Conservation (phyloP, 2,113 vertebrate genomes). For the Terrapene triunguis region DNA sequence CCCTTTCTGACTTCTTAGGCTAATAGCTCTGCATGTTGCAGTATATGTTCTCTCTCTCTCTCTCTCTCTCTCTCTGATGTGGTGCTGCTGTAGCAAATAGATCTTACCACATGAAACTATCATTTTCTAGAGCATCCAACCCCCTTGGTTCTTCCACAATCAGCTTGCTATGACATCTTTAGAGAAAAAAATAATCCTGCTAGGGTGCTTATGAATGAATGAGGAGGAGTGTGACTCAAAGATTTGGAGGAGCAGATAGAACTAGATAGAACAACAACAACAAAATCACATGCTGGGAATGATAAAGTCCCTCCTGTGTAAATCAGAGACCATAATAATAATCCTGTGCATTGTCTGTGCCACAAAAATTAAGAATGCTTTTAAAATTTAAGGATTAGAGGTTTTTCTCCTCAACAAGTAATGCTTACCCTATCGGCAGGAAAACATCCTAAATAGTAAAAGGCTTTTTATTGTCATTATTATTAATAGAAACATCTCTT, state of each 20-base stretch:
- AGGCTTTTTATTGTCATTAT: neutral
- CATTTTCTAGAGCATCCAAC: conserved; percentile 42
- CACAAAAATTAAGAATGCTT: accelerated
- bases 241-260: conserved; percentile 40
- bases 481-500: neutral
- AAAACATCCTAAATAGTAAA: neutral
- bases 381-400: neutral
- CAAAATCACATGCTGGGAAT: conserved; percentile 13
- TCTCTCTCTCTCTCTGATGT: neutral
- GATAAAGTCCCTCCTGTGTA: conserved; percentile 7
- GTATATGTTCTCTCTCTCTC: neutral
- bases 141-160: neutral
- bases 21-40: neutral
- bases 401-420: neutral
- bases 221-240: conserved; percentile 34
- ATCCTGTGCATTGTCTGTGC: accelerated
- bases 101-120: conserved; percentile 27
- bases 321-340: neutral
- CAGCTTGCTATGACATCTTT: conserved; percentile 21
- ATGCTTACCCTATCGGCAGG: neutral
- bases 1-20: neutral
- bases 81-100: neutral
- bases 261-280: conserved; percentile 53
- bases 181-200: conserved; percentile 17
- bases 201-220: conserved; percentile 55